phyloP scores from a whole-genome alignment of 2,113 vertebrate genomes.

The Gambusia affinis region DNA sequence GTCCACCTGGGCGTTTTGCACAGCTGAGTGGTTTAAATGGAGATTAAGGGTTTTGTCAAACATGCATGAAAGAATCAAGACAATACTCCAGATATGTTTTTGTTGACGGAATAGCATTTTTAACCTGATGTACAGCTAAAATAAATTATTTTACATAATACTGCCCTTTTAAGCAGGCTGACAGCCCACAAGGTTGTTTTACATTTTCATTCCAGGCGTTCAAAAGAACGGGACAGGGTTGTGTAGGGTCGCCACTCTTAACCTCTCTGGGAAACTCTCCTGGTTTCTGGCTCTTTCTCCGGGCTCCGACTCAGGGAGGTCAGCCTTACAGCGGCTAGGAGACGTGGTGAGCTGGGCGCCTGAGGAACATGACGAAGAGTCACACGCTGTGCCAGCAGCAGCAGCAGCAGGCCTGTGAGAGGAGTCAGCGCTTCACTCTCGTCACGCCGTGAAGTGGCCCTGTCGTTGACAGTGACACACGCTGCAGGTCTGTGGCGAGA shows the following conservation, averaged over 20 bases:
- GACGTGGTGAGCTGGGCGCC: slow-evolving; percentile 21
- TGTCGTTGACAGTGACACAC: slow-evolving; percentile 47
- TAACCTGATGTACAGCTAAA: too few species aligned
- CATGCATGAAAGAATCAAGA: too few species aligned
- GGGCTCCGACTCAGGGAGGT: not conserved
- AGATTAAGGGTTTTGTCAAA: too few species aligned
- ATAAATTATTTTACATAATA: too few species aligned
- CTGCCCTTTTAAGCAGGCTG: too few species aligned
- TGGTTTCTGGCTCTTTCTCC: not conserved
- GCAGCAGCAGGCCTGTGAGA: slow-evolving; percentile 23
- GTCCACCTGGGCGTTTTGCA: too few species aligned
- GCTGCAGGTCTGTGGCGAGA: not conserved
- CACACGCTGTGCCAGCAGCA: slow-evolving; percentile 36
- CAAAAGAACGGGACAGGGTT: not conserved
- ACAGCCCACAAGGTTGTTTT: too few species aligned
- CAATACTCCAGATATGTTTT: too few species aligned
- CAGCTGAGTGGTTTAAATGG: too few species aligned
- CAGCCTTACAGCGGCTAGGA: slow-evolving; percentile 3
- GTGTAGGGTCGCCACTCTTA: not conserved
- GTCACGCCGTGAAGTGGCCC: slow-evolving; percentile 47
- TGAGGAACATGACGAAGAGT: slow-evolving; percentile 43
- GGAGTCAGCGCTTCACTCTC: slow-evolving; percentile 50
- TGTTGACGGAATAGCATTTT: too few species aligned
- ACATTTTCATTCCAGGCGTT: not conserved
- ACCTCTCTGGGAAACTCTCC: not conserved